These are phyloP conservation scores for Dendrolimus kikuchii DNA, from an alignment of 1,140 invertebrate genomes.

Conservation along the genomic window DNA sequence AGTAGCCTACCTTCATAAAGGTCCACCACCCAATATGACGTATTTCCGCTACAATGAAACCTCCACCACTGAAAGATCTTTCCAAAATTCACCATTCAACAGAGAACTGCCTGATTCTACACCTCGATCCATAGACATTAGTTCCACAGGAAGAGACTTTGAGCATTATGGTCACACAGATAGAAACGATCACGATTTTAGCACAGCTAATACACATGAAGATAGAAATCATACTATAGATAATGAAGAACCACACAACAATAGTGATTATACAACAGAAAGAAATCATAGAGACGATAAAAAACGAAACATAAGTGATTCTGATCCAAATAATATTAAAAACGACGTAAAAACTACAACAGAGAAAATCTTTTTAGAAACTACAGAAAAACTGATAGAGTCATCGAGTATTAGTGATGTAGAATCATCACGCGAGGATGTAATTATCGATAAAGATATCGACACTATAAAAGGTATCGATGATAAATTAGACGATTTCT, in stretches of 20 bases:
- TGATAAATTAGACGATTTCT: slow-evolving; percentile 61
- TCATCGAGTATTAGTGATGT: slow-evolving; percentile 18
- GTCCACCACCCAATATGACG: slow-evolving; percentile 64
- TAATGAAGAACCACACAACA: background rate
- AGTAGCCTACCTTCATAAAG: slow-evolving; percentile 67
- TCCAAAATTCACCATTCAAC: slow-evolving; percentile 4
- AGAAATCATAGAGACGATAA: slow-evolving; percentile 33
- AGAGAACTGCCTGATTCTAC: slow-evolving; percentile 9
- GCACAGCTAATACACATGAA: too few species aligned
- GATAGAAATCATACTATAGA: too few species aligned
- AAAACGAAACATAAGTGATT: slow-evolving; percentile 31
- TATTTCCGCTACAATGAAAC: slow-evolving; percentile 64
- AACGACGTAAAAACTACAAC: slow-evolving; percentile 12
- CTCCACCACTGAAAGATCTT: slow-evolving; percentile 23
- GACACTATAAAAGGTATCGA: slow-evolving; percentile 53
- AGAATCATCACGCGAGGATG: slow-evolving; percentile 23
- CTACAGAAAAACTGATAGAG: slow-evolving; percentile 10
- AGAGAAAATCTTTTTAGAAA: slow-evolving; percentile 7
- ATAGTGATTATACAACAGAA: slow-evolving; percentile 4
- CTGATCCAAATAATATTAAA: slow-evolving; percentile 23
- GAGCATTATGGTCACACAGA: too few species aligned
- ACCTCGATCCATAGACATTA: too few species aligned
- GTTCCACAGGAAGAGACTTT: too few species aligned
- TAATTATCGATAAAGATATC: slow-evolving; percentile 21
- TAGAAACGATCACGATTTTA: too few species aligned